Percentiles rank a stretch among this genome's conserved stretches.
Evolutionary conservation across 23 tunicate species (phyloP).

Genomic region (Pegea sp.): DNA sequence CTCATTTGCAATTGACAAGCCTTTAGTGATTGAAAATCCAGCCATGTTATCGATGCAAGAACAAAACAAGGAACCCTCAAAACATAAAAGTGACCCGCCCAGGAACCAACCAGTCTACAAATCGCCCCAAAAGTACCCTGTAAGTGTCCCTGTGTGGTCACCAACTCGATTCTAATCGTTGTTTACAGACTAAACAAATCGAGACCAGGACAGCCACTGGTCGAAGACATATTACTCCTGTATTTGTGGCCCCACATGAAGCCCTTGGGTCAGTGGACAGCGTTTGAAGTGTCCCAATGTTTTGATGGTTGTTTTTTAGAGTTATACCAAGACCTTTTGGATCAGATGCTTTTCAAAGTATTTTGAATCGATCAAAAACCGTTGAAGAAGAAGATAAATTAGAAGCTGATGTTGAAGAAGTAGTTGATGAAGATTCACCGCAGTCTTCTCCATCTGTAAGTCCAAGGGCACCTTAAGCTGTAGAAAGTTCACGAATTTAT

Average conservation of each 20-base stretch:
- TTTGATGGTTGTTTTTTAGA: too few species aligned
- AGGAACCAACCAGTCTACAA: conserved; percentile 6
- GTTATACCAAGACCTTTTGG: too few species aligned
- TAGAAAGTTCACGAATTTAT: too few species aligned
- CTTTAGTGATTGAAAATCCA: conserved; percentile 78
- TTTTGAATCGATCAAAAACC: too few species aligned
- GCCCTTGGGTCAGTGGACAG: conserved; percentile 93
- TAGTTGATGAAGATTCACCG: too few species aligned
- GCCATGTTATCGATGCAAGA: conserved; percentile 78
- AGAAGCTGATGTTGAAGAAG: too few species aligned
- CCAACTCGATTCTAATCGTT: neutral
- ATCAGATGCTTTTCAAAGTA: too few species aligned
- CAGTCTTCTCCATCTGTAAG: too few species aligned
- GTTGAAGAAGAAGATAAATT: too few species aligned
- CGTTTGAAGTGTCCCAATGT: too few species aligned
- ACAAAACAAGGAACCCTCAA: conserved; percentile 19
- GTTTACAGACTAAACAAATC: conserved; percentile 59
- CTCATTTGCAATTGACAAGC: conserved; percentile 27
- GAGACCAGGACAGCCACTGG: conserved; percentile 66
- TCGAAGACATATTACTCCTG: conserved; percentile 59
- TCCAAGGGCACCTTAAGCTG: too few species aligned
- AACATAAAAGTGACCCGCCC: neutral
- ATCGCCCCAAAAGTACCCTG: conserved; percentile 68
- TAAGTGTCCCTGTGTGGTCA: conserved; percentile 5
- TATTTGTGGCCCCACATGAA: conserved; percentile 84